Percentiles rank a stretch among this genome's conserved stretches.
phyloP scores from a whole-genome alignment of 1,140 invertebrate species.

The Venustaconcha ellipsiformis region DNA sequence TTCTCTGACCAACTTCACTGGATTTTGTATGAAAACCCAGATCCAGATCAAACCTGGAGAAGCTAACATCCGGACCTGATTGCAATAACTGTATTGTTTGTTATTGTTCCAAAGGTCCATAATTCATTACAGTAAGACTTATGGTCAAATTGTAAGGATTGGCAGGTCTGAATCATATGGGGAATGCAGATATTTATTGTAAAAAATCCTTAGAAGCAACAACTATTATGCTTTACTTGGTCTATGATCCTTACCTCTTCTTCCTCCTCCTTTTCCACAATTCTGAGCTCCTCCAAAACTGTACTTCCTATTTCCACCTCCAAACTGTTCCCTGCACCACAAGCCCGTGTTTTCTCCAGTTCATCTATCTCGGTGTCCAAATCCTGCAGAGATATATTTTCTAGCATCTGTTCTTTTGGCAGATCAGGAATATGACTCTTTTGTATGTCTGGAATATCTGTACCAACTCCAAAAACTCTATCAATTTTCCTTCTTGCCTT shows the following conservation, averaged over 20 bases:
- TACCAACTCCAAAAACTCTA: conserved; percentile 76
- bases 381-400: conserved; percentile 41
- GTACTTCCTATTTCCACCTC: conserved; percentile 43
- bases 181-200: background rate
- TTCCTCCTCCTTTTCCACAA: background rate
- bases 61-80: no score
- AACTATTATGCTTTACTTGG: background rate
- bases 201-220: background rate
- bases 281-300: conserved; percentile 20
- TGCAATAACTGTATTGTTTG: no score
- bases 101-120: no score
- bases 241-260: conserved; percentile 13
- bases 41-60: no score
- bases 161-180: conserved; percentile 5
- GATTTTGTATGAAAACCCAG: no score
- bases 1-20: no score
- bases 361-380: conserved; percentile 37
- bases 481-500: conserved; percentile 90
- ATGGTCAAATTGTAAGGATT: conserved; percentile 6
- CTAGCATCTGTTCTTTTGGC: conserved; percentile 21
- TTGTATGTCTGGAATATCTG: conserved; percentile 6
- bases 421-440: conserved; percentile 17
- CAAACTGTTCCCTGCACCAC: conserved; percentile 28
- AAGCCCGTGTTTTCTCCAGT: conserved; percentile 13
- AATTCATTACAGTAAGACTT: no score